Evolutionary conservation across 1,140 invertebrate species (phyloP), one percentile per base, ranked within the genome.

Genomic region (Drosophila pruinosa): DNA sequence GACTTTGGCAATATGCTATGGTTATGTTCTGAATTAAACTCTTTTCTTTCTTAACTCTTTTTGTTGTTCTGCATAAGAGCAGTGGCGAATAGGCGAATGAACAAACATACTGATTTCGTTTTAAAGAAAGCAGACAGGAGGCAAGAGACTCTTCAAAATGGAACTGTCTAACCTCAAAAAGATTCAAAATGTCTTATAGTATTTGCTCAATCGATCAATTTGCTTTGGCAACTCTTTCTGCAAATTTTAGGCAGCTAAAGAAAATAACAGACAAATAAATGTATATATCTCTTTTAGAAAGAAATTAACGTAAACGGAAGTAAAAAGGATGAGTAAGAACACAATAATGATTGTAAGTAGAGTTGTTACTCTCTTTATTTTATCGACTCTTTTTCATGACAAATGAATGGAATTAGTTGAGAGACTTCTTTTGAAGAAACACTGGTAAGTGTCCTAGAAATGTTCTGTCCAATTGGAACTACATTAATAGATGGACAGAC

Each of bases 21-120:
- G 6, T 39, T 62, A 58, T 64, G 45, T 38, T 41, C 19, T 28
- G 28, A 50, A 50, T 50, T 50, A n/a, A 31, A 10, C 3, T 58
- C 8, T 41, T 28, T 57, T 57, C 22, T 50, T 28, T 10, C 26
- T 17, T 12, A 43, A 39, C 21, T 61, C 45, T 26, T 59, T 47
- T 8, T 15, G 22, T 45, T 14, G 5, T 28, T 48, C 12, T 28
- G 45, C n/a, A 10, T 43, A 21, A 21, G 8, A 21, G 0, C 17
- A 45, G n/a, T 6, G 5, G 43, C 8, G 5, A 2, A 26, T 47
- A 14, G 43, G 12, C 43, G 26, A 19, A 26, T 26, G 8, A 26
- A 19, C 12, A 47, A 7, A 47, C n/a, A 21, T 4, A 8, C 6
- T 6, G 5, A 24, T 24, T 47, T 22, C 6, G 24, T 7, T 24